Conservation (phyloP, 2,797 vertebrate genomes). For the Danio aesculapii region DNA sequence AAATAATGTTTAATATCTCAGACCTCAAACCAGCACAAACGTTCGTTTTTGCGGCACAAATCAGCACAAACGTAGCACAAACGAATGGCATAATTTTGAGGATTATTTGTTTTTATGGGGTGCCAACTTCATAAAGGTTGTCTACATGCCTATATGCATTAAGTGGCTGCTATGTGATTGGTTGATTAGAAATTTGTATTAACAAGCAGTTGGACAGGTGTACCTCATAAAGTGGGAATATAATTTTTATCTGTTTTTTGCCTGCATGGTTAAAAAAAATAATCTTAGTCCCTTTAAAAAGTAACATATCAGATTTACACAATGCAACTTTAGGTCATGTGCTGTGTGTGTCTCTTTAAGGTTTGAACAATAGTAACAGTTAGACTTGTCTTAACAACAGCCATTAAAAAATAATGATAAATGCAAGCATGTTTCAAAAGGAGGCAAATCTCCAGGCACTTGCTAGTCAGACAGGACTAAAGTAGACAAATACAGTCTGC, state of each 20-base stretch:
- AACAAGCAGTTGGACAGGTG: too few relatives aligned
- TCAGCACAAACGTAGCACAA: too few relatives aligned
- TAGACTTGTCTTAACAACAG: not conserved
- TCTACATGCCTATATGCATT: too few relatives aligned
- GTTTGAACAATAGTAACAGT: not conserved
- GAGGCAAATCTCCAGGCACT: not conserved
- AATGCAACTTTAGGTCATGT: not conserved
- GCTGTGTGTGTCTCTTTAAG: not conserved
- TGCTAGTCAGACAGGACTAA: conserved; percentile 57
- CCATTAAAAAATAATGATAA: not conserved
- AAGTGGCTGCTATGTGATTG: too few relatives aligned
- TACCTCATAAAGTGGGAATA: not conserved
- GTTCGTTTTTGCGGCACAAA: too few relatives aligned
- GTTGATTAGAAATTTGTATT: too few relatives aligned
- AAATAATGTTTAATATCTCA: too few relatives aligned
- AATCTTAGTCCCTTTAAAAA: not conserved
- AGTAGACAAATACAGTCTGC: conserved; percentile 68
- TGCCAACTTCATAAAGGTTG: too few relatives aligned
- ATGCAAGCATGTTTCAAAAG: conserved; percentile 4
- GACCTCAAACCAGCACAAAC: too few relatives aligned
- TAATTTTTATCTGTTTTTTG: not conserved
- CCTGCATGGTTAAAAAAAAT: fast-evolving
- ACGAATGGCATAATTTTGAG: too few relatives aligned
- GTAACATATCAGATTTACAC: not conserved
- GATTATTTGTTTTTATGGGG: too few relatives aligned